These are phyloP conservation scores for Oreortyx pictus DNA, from an alignment of 2,797 vertebrate species.

Conservation along the genomic window DNA sequence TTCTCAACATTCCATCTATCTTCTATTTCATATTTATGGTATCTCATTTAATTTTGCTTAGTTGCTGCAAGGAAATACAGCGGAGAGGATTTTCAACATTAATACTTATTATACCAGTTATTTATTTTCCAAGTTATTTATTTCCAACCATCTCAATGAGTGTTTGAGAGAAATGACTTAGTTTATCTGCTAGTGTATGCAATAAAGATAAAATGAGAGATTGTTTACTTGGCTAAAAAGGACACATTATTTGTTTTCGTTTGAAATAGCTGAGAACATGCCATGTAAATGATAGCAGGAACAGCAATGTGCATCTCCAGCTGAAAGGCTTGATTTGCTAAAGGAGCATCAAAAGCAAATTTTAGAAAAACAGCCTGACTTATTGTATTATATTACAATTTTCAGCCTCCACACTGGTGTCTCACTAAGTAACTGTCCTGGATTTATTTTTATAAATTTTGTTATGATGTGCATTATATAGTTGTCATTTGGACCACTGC, in stretches of 20 bases:
- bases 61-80: conserved; percentile 34
- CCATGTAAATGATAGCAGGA: conserved; percentile 40
- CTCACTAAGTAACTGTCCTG: not conserved
- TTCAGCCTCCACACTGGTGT: not conserved
- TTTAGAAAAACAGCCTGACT: conserved; percentile 4
- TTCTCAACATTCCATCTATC: not conserved
- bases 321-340: not conserved
- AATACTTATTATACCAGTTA: conserved; percentile 44
- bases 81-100: conserved; percentile 41
- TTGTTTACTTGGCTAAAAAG: conserved; percentile 27
- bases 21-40: conserved; percentile 40
- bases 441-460: not conserved
- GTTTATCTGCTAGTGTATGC: conserved; percentile 35
- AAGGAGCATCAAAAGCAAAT: not conserved
- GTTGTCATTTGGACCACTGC: not conserved
- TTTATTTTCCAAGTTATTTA: conserved; percentile 51
- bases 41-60: conserved; percentile 51
- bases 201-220: conserved; percentile 59
- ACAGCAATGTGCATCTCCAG: not conserved
- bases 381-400: not conserved
- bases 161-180: conserved; percentile 34
- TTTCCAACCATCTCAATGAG: conserved; percentile 32
- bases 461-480: not conserved
- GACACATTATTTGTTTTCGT: conserved; percentile 39
- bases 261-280: conserved; percentile 13